phyloP scores from a whole-genome alignment of 2,888 invertebrate species.

The Oxyscelio sp. region DNA sequence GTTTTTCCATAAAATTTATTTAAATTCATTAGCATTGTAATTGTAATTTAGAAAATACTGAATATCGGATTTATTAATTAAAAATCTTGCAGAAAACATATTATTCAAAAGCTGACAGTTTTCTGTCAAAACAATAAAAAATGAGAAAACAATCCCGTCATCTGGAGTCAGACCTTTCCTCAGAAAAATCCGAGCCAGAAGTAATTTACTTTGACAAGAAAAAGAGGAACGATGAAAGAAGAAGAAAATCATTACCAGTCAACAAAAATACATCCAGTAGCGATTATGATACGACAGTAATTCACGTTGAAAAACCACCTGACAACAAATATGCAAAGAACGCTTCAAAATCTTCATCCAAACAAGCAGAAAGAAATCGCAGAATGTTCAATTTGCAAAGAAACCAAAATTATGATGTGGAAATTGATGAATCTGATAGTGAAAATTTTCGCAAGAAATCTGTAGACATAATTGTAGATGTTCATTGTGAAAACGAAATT shows the following conservation, averaged over 20 bases:
- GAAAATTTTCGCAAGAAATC: constrained; percentile 42
- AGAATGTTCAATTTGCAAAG: constrained; percentile 30
- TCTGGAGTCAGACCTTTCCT: constrained; percentile 40
- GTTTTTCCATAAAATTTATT: too few relatives aligned
- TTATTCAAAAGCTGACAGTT: constrained; percentile 37
- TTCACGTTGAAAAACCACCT: constrained; percentile 19
- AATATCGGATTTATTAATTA: too few relatives aligned
- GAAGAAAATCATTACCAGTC: background rate
- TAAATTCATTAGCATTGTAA: too few relatives aligned
- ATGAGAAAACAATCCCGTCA: constrained; percentile 29
- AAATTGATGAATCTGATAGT: constrained; percentile 59
- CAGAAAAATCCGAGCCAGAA: constrained; percentile 43
- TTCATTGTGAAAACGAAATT: constrained; percentile 77
- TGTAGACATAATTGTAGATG: constrained; percentile 81
- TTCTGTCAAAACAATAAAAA: background rate
- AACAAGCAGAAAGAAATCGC: constrained; percentile 38
- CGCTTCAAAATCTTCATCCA: constrained; percentile 12
- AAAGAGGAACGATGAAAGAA: background rate
- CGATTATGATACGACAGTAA: constrained; percentile 30
- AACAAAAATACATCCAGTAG: constrained; percentile 24
- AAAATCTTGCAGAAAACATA: constrained; percentile 10
- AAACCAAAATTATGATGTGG: constrained; percentile 49
- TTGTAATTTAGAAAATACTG: too few relatives aligned
- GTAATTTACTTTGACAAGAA: constrained; percentile 27
- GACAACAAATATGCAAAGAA: constrained; percentile 36